Evolutionary conservation across 2,797 vertebrate genomes (phyloP).

Genomic region (Cossypha niveicapilla): DNA sequence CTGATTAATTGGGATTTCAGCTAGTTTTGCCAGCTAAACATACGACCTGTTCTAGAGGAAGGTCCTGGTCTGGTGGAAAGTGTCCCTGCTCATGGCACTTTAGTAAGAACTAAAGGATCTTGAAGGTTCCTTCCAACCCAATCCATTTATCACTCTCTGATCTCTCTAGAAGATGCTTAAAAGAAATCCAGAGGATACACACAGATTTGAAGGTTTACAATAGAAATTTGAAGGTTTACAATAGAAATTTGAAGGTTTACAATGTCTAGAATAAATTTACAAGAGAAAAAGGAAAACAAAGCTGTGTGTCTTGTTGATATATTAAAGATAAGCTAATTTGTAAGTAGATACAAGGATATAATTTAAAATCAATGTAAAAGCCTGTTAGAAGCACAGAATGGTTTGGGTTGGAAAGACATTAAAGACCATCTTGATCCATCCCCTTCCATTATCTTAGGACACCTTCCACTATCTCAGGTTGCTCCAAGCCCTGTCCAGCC

Average conservation of each 20-base stretch:
- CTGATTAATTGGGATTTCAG: not conserved
- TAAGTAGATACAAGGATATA: not conserved
- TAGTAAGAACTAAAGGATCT: too few species aligned
- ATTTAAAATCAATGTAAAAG: not conserved
- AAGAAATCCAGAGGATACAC: not conserved
- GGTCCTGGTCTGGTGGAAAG: not conserved
- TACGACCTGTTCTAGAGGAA: not conserved
- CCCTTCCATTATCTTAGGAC: not conserved
- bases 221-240: not conserved
- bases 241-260: not conserved
- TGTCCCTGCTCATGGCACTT: not conserved
- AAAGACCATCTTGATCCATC: not conserved
- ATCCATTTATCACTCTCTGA: not conserved
- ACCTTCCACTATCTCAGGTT: rapidly evolving
- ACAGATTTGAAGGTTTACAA: not conserved
- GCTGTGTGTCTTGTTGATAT: rapidly evolving
- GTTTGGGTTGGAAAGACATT: not conserved
- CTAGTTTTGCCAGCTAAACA: not conserved
- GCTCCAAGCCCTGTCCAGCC: rapidly evolving
- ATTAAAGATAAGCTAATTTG: not conserved
- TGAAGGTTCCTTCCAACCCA: not conserved
- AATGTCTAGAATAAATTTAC: not conserved
- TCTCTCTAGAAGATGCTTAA: not conserved
- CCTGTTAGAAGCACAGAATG: rapidly evolving
- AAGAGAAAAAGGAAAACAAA: not conserved